A percentile compares a stretch with the other conserved stretches of the same genome.
Conservation (phyloP, 2,113 vertebrate species). For the Galeopterus variegatus region DNA sequence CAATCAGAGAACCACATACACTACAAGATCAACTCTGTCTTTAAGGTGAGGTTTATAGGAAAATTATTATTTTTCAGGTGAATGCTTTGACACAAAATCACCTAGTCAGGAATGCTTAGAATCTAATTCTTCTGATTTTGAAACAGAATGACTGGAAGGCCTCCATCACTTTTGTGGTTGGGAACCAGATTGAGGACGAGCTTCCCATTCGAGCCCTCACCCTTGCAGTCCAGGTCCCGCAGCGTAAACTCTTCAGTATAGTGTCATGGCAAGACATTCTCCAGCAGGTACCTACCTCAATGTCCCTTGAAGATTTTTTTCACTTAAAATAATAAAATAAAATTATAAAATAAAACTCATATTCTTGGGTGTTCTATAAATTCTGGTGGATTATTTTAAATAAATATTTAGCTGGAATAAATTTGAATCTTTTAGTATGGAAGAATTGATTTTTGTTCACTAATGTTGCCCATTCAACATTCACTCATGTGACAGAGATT, state of each 20-base stretch:
- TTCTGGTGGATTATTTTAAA: neutral
- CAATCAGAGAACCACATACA: neutral
- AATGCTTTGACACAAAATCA: neutral
- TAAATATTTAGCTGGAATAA: neutral
- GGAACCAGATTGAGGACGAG: conserved; percentile 88
- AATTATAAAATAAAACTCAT: neutral
- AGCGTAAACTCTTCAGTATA: conserved; percentile 91
- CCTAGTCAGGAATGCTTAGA: neutral
- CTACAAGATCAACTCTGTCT: neutral
- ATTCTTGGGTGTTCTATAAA: neutral
- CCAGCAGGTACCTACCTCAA: conserved; percentile 88
- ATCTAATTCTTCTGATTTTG: neutral
- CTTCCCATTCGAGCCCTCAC: conserved; percentile 87
- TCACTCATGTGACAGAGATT: neutral
- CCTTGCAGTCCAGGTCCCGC: conserved; percentile 89
- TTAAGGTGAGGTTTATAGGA: neutral
- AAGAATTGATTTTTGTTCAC: neutral
- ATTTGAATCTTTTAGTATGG: neutral
- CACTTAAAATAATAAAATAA: neutral
- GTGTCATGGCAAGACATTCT: conserved; percentile 87
- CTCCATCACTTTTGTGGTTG: conserved; percentile 90
- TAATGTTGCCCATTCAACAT: neutral
- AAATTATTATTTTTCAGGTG: neutral
- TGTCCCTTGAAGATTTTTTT: neutral
- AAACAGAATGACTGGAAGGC: conserved; percentile 92